A percentile compares a stretch with the other conserved stretches of the same genome.
phyloP scores from a whole-genome alignment of 2,113 vertebrate genomes.

The Colaptes auratus region DNA sequence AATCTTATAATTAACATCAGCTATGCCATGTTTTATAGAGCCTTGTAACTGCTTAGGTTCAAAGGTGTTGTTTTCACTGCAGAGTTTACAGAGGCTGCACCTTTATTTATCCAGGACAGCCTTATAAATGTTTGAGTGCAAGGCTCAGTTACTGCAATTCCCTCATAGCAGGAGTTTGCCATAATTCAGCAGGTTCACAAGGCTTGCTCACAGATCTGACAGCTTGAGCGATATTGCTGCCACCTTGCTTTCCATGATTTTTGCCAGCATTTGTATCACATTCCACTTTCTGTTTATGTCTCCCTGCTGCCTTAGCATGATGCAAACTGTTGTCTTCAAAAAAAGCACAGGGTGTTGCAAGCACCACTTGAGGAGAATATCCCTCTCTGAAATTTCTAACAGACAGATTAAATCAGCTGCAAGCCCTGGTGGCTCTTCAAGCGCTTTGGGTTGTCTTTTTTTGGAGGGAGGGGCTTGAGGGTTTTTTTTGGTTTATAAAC shows the following conservation, averaged over 20 bases:
- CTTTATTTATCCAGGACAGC: conserved; percentile 64
- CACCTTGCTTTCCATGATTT: conserved; percentile 39
- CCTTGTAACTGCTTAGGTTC: conserved; percentile 4
- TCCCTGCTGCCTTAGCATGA: not conserved
- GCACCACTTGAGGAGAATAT: not conserved
- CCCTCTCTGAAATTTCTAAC: not conserved
- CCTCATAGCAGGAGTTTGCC: conserved; percentile 30
- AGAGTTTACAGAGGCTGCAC: conserved; percentile 30
- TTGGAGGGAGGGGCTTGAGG: not conserved
- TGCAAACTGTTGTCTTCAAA: not conserved
- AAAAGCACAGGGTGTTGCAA: not conserved
- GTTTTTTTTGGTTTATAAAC: not conserved
- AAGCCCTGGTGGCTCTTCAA: not conserved
- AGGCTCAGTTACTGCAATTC: conserved; percentile 60
- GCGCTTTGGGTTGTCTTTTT: not conserved
- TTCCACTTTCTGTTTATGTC: not conserved
- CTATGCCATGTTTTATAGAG: conserved; percentile 13
- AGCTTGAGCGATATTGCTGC: conserved; percentile 23
- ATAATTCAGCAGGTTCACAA: conserved; percentile 48
- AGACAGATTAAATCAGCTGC: not conserved
- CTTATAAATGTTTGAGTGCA: conserved; percentile 43
- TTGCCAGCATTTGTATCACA: conserved; percentile 34
- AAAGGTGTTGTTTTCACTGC: conserved; percentile 42
- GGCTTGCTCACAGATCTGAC: conserved; percentile 34
- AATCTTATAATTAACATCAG: not conserved